Evolutionary conservation across 2,888 invertebrate genomes (phyloP), one percentile per base, ranked within the genome.

Genomic region (Erpobdella octoculata): DNA sequence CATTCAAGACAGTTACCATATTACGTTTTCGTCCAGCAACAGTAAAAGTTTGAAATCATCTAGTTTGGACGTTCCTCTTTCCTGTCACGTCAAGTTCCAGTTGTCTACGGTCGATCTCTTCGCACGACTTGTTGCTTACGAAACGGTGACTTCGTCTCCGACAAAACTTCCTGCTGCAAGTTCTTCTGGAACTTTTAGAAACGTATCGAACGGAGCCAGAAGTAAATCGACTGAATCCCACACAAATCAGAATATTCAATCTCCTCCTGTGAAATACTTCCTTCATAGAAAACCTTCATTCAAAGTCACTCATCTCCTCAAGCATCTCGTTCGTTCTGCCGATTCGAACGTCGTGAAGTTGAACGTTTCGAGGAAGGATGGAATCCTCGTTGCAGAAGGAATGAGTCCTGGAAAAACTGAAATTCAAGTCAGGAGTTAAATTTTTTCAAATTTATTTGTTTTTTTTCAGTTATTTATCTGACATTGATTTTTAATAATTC

Each of bases 391-490:
- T 36, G 87, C 96, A 38, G 91, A 93, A 82, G 95, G 95, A 3
- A 87, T 91, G 25, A 89, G 90, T 66, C 90, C 91, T 77, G 96
- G 95, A 18, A 86, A 92, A 59, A 93, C 95, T 12, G 94, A 95
- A 85, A 90, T 96, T 21, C 94, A 95, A 87, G 93, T 89, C 79
- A 59, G 73, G 71, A 36, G 21, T 25, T 28, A 9, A 46, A n/a
- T 46, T 21, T 46, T 46, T 21, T 46, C 46, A 3, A 2, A n/a
- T 5, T 5, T 3, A 28, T 33, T 59, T 31, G 21, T 35, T 33
- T 3, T n/a, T 35, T 35, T 64, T 36, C 33, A 2, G 48, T 48
- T 21, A 48, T 48, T 3, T 21, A 3, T 21, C 28, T 28, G 18
- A 41, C 41, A 18, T 41, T 18, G 15, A 8, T 12, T 53, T 9